phyloP scores from a whole-genome alignment of 2,797 vertebrate genomes.

The Poeciliopsis infans region DNA sequence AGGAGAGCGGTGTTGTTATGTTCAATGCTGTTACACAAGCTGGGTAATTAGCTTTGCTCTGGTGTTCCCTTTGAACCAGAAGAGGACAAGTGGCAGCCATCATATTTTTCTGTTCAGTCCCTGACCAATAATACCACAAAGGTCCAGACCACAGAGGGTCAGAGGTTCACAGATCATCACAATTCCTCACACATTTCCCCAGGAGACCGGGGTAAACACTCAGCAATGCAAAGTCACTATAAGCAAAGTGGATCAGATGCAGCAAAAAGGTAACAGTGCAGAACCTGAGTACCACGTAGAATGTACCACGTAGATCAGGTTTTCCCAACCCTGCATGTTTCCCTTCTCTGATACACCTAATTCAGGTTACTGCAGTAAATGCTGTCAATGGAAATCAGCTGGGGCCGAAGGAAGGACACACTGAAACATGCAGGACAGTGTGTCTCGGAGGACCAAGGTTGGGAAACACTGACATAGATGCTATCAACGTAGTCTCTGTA shows the following conservation, averaged over 20 bases:
- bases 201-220: conserved; percentile 10
- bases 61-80: conserved; percentile 68
- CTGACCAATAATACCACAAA: conserved; percentile 58
- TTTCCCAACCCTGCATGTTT: too few relatives aligned
- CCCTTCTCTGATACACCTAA: too few relatives aligned
- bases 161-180: conserved; percentile 41
- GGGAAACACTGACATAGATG: conserved; percentile 49
- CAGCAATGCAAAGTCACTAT: conserved; percentile 37
- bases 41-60: conserved; percentile 73
- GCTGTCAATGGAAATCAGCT: too few relatives aligned
- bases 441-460: too few relatives aligned
- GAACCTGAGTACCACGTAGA: conserved; percentile 26
- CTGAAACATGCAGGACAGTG: too few relatives aligned
- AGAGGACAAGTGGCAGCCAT: conserved; percentile 68
- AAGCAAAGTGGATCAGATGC: conserved; percentile 38
- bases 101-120: conserved; percentile 64
- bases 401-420: too few relatives aligned
- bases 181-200: conserved; percentile 19
- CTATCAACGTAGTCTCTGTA: conserved; percentile 58
- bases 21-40: conserved; percentile 64
- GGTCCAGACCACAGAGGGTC: conserved; percentile 57
- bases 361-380: too few relatives aligned
- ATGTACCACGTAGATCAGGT: conserved; percentile 12
- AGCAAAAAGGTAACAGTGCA: conserved; percentile 25
- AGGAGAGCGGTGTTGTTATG: conserved; percentile 57